phyloP scores from a whole-genome alignment of 2,113 vertebrate genomes.

The Balaenoptera acutorostrata region DNA sequence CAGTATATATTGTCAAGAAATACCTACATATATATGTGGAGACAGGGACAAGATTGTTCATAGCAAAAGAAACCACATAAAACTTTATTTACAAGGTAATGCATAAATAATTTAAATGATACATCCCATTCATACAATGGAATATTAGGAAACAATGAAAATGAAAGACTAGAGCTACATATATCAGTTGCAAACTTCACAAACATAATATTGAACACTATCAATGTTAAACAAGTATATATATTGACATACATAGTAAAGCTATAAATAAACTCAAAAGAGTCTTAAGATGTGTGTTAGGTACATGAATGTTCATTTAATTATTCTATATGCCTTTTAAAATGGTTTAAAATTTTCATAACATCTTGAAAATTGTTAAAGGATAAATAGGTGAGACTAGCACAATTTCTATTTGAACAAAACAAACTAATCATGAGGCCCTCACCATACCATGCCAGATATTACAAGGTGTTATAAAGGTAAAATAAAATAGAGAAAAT shows the following conservation, averaged over 20 bases:
- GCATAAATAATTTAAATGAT: not conserved
- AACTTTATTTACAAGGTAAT: not conserved
- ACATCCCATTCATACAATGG: not conserved
- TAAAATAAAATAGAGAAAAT: not conserved
- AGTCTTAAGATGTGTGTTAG: not conserved
- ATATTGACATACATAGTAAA: not conserved
- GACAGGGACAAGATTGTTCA: not conserved
- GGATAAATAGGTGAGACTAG: not conserved
- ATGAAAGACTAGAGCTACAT: not conserved
- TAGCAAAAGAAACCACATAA: not conserved
- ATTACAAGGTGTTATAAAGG: not conserved
- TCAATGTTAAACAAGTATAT: not conserved
- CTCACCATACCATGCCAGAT: not conserved
- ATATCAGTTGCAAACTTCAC: not conserved
- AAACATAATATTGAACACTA: not conserved
- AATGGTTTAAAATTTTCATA: not conserved
- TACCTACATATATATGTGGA: not conserved
- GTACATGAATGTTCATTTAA: not conserved
- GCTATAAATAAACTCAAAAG: not conserved
- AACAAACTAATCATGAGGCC: not conserved
- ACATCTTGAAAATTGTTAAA: not conserved
- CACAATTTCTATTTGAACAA: not conserved
- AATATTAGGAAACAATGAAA: not conserved
- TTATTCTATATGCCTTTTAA: not conserved
- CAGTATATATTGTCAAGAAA: not conserved